Percentiles rank a stretch among this genome's conserved stretches.
Evolutionary conservation across 2,888 invertebrate species (phyloP).

Genomic region (Meandrusa payeni): DNA sequence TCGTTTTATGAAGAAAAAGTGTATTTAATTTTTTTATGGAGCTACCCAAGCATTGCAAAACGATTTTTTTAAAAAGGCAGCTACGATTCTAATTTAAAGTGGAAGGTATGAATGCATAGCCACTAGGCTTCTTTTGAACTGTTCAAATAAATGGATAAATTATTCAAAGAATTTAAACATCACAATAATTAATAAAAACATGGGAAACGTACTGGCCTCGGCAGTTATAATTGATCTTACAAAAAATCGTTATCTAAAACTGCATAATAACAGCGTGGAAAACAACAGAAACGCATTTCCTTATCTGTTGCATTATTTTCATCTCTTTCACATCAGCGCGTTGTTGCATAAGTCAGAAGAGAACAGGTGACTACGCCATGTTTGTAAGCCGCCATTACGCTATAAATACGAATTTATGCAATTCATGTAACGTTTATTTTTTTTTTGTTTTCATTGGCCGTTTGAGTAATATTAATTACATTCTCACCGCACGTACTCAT

Average conservation of each 20-base stretch:
- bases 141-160: no score
- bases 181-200: no score
- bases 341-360: slow-evolving; percentile 1
- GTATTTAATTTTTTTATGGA: no score
- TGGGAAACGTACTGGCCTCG: no score
- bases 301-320: slow-evolving; percentile 10
- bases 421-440: slow-evolving; percentile 15
- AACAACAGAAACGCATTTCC: slow-evolving; percentile 19
- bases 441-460: slow-evolving; percentile 14
- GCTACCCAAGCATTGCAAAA: no score
- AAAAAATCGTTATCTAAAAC: slow-evolving; percentile 10
- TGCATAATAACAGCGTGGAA: slow-evolving; percentile 14
- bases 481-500: slow-evolving; percentile 18
- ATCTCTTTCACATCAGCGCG: slow-evolving; percentile 1
- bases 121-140: no score
- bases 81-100: no score
- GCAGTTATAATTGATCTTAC: no score
- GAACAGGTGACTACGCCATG: slow-evolving; percentile 11
- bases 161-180: no score
- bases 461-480: slow-evolving; percentile 18
- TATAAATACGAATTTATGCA: slow-evolving; percentile 19
- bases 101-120: no score
- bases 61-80: no score
- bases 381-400: slow-evolving; percentile 18
- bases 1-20: no score